Evolutionary conservation across 2,797 vertebrate genomes (phyloP), one percentile per base, ranked within the genome.

Genomic region (Muscicapa comitata): DNA sequence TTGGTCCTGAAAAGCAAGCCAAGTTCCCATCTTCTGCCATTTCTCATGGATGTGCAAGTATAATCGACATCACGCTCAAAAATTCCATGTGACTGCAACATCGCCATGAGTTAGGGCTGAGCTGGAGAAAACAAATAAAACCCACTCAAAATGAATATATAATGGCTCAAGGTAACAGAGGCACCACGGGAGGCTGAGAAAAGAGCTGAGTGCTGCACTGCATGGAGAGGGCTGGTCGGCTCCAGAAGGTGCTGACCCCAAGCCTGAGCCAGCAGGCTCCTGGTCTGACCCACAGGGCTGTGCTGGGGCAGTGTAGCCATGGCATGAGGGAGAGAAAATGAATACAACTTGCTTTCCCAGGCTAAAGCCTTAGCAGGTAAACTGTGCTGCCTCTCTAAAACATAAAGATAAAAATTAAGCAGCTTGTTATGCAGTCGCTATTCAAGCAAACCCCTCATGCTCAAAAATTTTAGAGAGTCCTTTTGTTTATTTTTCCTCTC

Each of bases 401-500:
- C 1, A 14, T 62, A 67, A 76, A 91, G 85, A 93, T 65, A 90
- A 94, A 96, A 97, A 95, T 85, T 58, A 93, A 80, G 67, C 79
- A 77, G 66, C 76, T 75, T 73, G 73, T 79, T 85, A 87, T 45
- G 68, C 59, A 87, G 94, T 73, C 26, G 1, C 80, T 88, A 88
- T 68, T 93, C 17, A 51, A 88, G 90, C 75, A 93, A 95, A 89
- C 28, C 61, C 63, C 92, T 95, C 76, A 66, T 25, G 66, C 68
- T 93, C 70, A 96, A 93, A 92, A 88, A 90, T 96, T 91, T 96
- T 90, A 81, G 38, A 94, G 77, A 93, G 88, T 73, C 93, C 86
- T 94, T 96, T 93, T 93, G 94, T 97, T 95, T 93, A 55, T 95
- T 96, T 95, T 96, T 61, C 12, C 81, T 58, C 73, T 88, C 96